Evolutionary conservation across 2,888 invertebrate species (phyloP), one percentile per base, ranked within the genome.

Genomic region (Napeogenes inachia): DNA sequence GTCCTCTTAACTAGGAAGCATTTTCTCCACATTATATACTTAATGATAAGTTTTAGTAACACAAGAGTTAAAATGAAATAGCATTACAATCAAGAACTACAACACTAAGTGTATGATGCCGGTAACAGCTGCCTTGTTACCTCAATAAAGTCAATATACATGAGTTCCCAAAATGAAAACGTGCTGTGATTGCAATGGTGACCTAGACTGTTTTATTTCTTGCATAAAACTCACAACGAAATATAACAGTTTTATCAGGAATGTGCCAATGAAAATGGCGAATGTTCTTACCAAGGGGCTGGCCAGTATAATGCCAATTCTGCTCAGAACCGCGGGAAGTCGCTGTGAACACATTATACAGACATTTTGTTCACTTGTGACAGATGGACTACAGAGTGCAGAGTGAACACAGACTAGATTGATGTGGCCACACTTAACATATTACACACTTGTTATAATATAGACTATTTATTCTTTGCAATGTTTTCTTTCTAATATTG

Each of bases 231-330:
- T 47, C 32, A 30, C n/a, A 74, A 10, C 80, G 78, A 85, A 86
- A 84, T 82, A 85, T 80, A 80, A 76, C 81, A 83, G 81, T 76
- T 63, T 92, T 78, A 71, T 80, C 79, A 67, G 82, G 87, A 85
- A 77, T 76, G 87, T 89, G 89, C 89, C 89, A 85, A 84, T 88
- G 88, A 81, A 79, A 77, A 82, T 77, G 89, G 90, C 90, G 85
- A 84, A 85, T 79, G 75, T 86, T 88, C 96, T 96, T 96, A 96
- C 96, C 96, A 96, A 94, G 92, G 96, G 96, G 94, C 95, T 96
- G 94, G 96, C 96, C 95, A 96, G 95, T 93, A 96, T 95, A 92
- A 96, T 95, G 94, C 96, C 96, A 94, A 96, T 96, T 94, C 96
- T 95, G 95, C 95, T 96, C 94, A 96, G 95, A 92, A 96, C 96